These are phyloP conservation scores for Lordiphosa stackelbergi DNA, from an alignment of 1,140 invertebrate species.

Conservation along the genomic window DNA sequence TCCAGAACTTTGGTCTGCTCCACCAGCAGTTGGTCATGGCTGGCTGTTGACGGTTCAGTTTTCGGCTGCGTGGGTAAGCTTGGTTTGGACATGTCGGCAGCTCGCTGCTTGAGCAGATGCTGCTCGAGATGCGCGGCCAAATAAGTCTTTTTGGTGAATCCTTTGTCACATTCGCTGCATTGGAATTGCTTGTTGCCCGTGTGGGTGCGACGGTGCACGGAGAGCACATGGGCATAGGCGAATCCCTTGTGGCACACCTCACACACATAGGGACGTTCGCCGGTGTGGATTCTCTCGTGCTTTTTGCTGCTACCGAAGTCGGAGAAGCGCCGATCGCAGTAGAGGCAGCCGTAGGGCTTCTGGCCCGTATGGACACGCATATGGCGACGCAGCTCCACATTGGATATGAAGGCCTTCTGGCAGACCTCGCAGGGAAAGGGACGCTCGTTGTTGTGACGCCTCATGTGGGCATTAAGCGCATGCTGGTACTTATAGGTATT, in stretches of 20 bases:
- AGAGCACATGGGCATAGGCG: slow-evolving; percentile 82
- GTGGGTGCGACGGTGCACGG: slow-evolving; percentile 81
- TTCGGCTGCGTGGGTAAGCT: slow-evolving; percentile 24
- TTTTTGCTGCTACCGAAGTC: slow-evolving; percentile 81
- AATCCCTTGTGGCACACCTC: slow-evolving; percentile 85
- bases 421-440: slow-evolving; percentile 71
- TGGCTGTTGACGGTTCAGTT: slow-evolving; percentile 11
- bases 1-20: slow-evolving; percentile 57
- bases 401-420: slow-evolving; percentile 72
- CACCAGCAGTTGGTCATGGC: slow-evolving; percentile 15
- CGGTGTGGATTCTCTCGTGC: slow-evolving; percentile 86
- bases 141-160: slow-evolving; percentile 75
- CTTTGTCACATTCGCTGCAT: slow-evolving; percentile 67
- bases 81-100: not conserved
- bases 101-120: slow-evolving; percentile 21
- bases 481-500: slow-evolving; percentile 76
- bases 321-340: slow-evolving; percentile 84
- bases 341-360: slow-evolving; percentile 83
- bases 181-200: slow-evolving; percentile 82
- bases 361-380: slow-evolving; percentile 75
- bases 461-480: slow-evolving; percentile 71
- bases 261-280: slow-evolving; percentile 85
- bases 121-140: slow-evolving; percentile 65
- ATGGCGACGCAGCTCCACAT: slow-evolving; percentile 71
- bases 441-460: slow-evolving; percentile 68